phyloP scores from a whole-genome alignment of 53 echinoderm and acorn worm genomes.

The Holothuria leucospilota region DNA sequence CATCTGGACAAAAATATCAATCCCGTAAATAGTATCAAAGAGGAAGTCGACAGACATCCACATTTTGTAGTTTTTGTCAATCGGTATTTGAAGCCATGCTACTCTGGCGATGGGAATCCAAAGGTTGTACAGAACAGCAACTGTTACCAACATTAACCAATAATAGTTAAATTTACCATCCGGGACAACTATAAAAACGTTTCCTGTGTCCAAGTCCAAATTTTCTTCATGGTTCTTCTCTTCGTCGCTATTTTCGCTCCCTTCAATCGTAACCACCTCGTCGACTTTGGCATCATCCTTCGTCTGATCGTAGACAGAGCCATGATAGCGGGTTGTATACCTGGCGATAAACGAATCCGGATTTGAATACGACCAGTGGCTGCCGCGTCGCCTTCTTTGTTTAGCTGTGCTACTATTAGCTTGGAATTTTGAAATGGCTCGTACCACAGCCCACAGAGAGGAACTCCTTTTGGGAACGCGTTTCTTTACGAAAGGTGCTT shows the following conservation, averaged over 20 bases:
- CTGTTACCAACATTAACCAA: constrained; percentile 76
- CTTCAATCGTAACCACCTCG: background rate
- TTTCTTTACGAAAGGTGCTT: too few relatives aligned
- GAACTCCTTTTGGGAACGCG: background rate
- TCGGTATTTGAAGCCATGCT: constrained; percentile 78
- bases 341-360: constrained; percentile 29
- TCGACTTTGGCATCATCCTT: too few relatives aligned
- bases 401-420: background rate
- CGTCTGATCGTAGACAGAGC: too few relatives aligned
- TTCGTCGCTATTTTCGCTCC: constrained; percentile 4
- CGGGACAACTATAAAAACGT: constrained; percentile 60
- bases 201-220: background rate
- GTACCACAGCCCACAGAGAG: constrained; percentile 18
- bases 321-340: constrained; percentile 3
- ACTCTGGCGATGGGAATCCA: constrained; percentile 84
- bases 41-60: constrained; percentile 80
- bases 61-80: constrained; percentile 19
- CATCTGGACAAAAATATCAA: constrained; percentile 82
- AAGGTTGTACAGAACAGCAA: constrained; percentile 82
- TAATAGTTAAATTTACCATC: constrained; percentile 79
- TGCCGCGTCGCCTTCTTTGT: background rate
- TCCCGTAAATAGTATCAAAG: constrained; percentile 79
- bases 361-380: constrained; percentile 15
- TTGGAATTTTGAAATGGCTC: constrained; percentile 17
- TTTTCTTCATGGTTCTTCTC: constrained; percentile 14